Evolutionary conservation across 2,888 invertebrate genomes (phyloP), one percentile per base, ranked within the genome.

Genomic region (Phymatocera aterrima): DNA sequence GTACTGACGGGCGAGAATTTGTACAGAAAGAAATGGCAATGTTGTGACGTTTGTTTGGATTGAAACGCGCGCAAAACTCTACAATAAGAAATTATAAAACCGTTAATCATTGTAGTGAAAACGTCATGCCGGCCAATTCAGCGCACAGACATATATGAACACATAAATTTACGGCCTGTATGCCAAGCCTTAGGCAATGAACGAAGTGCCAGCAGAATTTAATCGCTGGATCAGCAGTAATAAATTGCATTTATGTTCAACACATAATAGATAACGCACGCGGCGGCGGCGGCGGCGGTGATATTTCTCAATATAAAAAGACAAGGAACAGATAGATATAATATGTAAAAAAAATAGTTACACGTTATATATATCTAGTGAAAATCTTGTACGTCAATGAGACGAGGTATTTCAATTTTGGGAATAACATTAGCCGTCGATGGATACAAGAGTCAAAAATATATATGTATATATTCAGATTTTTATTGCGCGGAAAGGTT

Each of bases 181-280:
- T n/a, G n/a, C n/a, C 18, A 2, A 0, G 61, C 61, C 61, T 3
- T 1, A 12, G 61, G 61, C 61, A 37, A 64, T 64, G 61, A 64
- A 64, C 37, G 61, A 64, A 64, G 37, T 64, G 37, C 61, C 37
- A 64, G 61, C 61, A 64, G 61, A 64, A 64, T 64, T 64, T 37
- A 64, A 64, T 64, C 61, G 61, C 61, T 37, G 24, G 37, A 64
- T 64, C 61, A 64, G 61, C 61, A 21, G 61, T 37, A 37, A 64
- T 64, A 64, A 64, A 64, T 64, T 34, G 37, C 61, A 37, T 64
- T 37, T 18, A 37, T 64, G 61, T 64, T 64, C 61, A 64, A 64
- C 61, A 37, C n/a, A 37, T 64, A 37, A 64, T 37, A 64, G 61
- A n/a, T 64, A 37, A 37, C 8, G 37, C 61, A 37, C 18, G 34